Conservation (phyloP, 2,888 invertebrate genomes). For the Habroteleia sp. region DNA sequence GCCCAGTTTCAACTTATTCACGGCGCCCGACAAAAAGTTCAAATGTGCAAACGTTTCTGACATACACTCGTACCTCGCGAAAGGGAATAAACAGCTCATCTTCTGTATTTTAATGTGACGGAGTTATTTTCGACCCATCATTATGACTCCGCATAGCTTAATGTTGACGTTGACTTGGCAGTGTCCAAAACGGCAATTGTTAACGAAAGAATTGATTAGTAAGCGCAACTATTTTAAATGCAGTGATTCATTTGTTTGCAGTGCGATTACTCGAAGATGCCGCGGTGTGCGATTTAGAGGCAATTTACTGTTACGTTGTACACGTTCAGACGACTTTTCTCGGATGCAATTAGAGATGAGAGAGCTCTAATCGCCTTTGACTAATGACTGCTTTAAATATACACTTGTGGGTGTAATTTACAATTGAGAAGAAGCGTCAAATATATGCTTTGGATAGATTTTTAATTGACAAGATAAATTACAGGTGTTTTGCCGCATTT, state of each 20-base stretch:
- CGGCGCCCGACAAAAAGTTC: constrained; percentile 15
- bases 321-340: no score
- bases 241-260: constrained; percentile 35
- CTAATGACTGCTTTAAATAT: no score
- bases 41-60: constrained; percentile 29
- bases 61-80: constrained; percentile 4
- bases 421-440: no score
- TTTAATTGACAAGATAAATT: no score
- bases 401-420: no score
- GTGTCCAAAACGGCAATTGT: constrained; percentile 32
- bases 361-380: no score
- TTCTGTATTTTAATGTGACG: constrained; percentile 33
- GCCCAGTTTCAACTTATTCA: constrained; percentile 27
- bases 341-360: no score
- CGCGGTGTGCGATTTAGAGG: not conserved
- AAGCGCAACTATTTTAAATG: constrained; percentile 39
- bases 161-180: constrained; percentile 53
- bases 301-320: no score
- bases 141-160: constrained; percentile 34
- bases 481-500: no score
- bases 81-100: constrained; percentile 43
- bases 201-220: constrained; percentile 41
- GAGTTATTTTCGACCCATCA: constrained; percentile 44
- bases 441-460: no score
- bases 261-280: constrained; percentile 2